Conservation (phyloP, 2,888 invertebrate species). For the Monoplex corrugatus region DNA sequence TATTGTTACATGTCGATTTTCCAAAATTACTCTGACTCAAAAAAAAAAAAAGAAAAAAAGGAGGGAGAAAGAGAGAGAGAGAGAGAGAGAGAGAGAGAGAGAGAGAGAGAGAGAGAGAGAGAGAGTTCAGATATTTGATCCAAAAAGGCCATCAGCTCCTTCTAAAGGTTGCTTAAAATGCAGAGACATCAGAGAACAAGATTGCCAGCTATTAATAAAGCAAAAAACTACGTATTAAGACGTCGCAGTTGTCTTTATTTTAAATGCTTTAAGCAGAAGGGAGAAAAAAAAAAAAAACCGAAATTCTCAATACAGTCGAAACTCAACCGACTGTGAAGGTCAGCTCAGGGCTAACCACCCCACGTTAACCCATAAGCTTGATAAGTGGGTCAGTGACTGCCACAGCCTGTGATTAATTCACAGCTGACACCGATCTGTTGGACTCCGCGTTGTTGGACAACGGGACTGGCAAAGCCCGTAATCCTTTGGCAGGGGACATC, state of each 20-base stretch:
- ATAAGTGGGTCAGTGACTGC: neutral
- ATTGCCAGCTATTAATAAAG: too few species aligned
- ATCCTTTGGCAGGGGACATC: neutral
- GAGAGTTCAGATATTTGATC: neutral
- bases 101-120: conserved; percentile 22
- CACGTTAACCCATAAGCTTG: neutral
- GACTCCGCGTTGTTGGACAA: neutral
- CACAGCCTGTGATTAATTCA: neutral
- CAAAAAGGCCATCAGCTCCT: too few species aligned
- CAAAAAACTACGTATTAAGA: neutral
- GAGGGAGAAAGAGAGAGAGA: neutral
- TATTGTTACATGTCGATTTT: too few species aligned
- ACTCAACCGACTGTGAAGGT: too few species aligned
- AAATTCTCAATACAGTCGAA: neutral
- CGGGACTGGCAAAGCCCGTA: neutral
- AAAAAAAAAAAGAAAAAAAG: too few species aligned
- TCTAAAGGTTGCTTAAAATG: too few species aligned
- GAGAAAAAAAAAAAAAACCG: too few species aligned
- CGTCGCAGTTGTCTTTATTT: neutral
- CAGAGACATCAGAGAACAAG: too few species aligned
- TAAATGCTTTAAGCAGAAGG: too few species aligned
- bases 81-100: conserved; percentile 22
- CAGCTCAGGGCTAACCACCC: too few species aligned
- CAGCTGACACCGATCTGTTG: neutral
- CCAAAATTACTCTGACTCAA: too few species aligned